A percentile compares a stretch with the other conserved stretches of the same genome.
Evolutionary conservation across 2,113 vertebrate species (phyloP).

Genomic region (Dasyornis broadbenti): DNA sequence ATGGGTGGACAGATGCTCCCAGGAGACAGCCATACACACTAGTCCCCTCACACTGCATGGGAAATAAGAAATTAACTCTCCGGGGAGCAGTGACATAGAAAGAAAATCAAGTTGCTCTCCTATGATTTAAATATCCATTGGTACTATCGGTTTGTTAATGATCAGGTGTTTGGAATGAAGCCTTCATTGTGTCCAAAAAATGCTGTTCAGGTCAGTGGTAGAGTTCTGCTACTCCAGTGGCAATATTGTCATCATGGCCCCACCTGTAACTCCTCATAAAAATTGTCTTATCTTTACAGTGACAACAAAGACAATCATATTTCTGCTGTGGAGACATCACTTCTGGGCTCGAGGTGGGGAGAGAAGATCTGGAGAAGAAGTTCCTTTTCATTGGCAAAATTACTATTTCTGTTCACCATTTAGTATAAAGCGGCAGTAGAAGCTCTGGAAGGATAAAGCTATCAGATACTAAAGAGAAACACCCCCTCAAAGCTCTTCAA

Average conservation of each 20-base stretch:
- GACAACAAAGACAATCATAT: neutral
- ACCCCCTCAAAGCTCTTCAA: neutral
- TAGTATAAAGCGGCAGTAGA: neutral
- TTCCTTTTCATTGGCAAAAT: neutral
- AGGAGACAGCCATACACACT: neutral
- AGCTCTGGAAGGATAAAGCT: neutral
- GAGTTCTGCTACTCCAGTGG: neutral
- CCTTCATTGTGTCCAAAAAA: neutral
- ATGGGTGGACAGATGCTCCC: neutral
- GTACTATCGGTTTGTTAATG: neutral
- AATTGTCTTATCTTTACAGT: neutral
- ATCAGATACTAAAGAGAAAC: neutral
- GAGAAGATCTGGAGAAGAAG: neutral
- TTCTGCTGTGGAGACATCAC: neutral
- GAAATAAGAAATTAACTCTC: neutral
- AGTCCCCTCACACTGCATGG: neutral
- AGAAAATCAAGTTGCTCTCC: neutral
- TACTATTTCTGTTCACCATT: neutral
- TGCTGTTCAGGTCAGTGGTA: neutral
- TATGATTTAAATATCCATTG: neutral
- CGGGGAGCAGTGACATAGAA: neutral
- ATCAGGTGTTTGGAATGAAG: neutral
- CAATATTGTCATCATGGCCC: neutral
- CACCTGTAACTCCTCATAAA: accelerated
- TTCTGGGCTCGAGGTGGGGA: neutral